These are phyloP conservation scores for Leptarthrus brevirostris DNA, from an alignment of 2,888 invertebrate genomes.

Conservation along the genomic window DNA sequence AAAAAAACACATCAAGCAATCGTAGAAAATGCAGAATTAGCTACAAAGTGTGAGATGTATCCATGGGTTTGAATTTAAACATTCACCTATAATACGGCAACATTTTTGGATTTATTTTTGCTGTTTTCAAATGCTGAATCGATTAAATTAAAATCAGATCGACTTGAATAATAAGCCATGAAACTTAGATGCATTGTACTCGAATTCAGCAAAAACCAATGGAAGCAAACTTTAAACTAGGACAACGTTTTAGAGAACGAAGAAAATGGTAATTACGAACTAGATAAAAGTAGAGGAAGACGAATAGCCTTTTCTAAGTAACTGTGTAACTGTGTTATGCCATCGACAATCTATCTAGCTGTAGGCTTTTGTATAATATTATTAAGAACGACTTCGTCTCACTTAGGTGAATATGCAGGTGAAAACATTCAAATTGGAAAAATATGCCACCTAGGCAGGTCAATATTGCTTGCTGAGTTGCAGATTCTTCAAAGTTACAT, in stretches of 20 bases:
- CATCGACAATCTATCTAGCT: background rate
- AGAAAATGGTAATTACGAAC: background rate
- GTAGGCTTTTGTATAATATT: background rate
- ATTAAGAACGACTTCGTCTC: slow-evolving; percentile 28
- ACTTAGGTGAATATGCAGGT: slow-evolving; percentile 27
- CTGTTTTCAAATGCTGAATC: too few relatives aligned
- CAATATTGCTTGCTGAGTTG: too few relatives aligned
- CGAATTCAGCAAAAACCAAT: background rate
- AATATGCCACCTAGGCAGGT: slow-evolving; percentile 14
- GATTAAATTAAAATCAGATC: background rate
- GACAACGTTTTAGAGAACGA: background rate
- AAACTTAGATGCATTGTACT: background rate
- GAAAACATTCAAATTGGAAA: slow-evolving; percentile 30
- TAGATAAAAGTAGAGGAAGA: background rate
- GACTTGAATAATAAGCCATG: background rate
- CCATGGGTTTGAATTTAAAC: too few relatives aligned
- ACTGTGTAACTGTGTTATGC: too few relatives aligned
- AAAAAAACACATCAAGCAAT: too few relatives aligned
- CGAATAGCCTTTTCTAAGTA: background rate
- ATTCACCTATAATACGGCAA: too few relatives aligned
- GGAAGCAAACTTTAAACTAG: background rate
- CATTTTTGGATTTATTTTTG: too few relatives aligned
- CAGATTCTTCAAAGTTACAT: too few relatives aligned
- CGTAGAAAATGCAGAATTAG: too few relatives aligned
- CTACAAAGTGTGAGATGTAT: too few relatives aligned